Base-by-base conservation (phyloP, 2,113 vertebrate genomes). In the Oenanthe oenanthe region DNA sequence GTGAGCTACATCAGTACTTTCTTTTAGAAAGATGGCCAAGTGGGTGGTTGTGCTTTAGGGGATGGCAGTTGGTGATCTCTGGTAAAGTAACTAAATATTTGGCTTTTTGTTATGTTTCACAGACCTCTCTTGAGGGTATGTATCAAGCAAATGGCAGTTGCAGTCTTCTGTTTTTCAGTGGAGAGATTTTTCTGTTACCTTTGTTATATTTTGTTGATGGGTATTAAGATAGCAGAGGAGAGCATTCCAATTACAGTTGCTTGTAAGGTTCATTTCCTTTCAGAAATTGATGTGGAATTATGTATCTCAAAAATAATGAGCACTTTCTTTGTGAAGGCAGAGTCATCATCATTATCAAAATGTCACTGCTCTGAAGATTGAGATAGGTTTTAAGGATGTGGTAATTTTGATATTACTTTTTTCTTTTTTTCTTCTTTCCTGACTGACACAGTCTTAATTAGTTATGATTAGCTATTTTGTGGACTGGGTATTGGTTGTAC, bases 261-360 rank as follows among this genome's bases (percentile, higher is more conserved):
- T 88, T 80, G 29, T 73, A 83, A 68, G 66, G 29, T 79, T 95
- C 51, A 88, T 95, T 97, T 96, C 43, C 83, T 88, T 92, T 91
- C 81, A 82, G 71, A 89, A 93, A 93, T 48, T 89, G 71, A 62
- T 89, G 67, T 61, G 57, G 87, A 93, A 96, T 85, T 89, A 92
- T 6, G 19, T 88, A 76, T 96, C 74, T 92, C 42, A 85, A 82
- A 94, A 95, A 89, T 95, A 93, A 95, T 88, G 84, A 95, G 74
- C 43, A 89, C 45, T 85, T 18, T 36, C 53, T 91, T 76, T 91
- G 50, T 84, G 34, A 88, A 89, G 43, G 34, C 34, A 87, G 53
- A 58, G 45, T 92, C 77, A 72, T 83, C 48, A n/a, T 82, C 76
- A 61, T 94, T 94, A 94, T 76, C 54, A 83, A 79, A 96, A 91